These are phyloP conservation scores for Sternarchorhynchus goeldii DNA, from an alignment of 2,797 vertebrate genomes.

Conservation along the genomic window DNA sequence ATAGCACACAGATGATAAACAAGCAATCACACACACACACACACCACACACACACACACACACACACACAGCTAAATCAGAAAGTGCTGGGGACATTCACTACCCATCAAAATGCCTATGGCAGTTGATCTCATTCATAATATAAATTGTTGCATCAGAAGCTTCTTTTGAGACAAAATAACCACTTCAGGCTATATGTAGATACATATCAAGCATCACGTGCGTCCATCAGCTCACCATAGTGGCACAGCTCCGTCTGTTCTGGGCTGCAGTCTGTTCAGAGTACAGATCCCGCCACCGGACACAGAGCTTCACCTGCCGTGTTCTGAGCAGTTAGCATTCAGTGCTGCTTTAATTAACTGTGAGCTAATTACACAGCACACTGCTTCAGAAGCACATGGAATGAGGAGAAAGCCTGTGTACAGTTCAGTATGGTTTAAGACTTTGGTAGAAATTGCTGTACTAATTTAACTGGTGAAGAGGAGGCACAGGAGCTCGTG, in stretches of 20 bases:
- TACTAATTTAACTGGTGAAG: slow-evolving; percentile 6
- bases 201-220: no score
- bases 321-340: slow-evolving; percentile 6
- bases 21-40: neutral
- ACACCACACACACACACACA: neutral
- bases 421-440: neutral
- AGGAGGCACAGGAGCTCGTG: neutral
- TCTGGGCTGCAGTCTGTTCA: neutral
- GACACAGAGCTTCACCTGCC: slow-evolving; percentile 20
- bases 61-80: neutral
- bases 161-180: neutral
- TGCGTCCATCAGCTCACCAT: neutral
- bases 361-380: slow-evolving; percentile 50
- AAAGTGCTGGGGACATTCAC: neutral
- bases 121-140: neutral
- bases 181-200: no score
- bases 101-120: neutral
- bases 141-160: neutral
- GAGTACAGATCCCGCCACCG: neutral
- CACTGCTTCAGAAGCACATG: slow-evolving; percentile 25
- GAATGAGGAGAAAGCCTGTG: slow-evolving; percentile 1
- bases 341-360: slow-evolving; percentile 42
- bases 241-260: neutral
- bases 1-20: neutral
- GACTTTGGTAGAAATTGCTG: slow-evolving; percentile 7